Base-by-base conservation (phyloP, 1,140 invertebrate species). In the Paraescarpia echinospica region DNA sequence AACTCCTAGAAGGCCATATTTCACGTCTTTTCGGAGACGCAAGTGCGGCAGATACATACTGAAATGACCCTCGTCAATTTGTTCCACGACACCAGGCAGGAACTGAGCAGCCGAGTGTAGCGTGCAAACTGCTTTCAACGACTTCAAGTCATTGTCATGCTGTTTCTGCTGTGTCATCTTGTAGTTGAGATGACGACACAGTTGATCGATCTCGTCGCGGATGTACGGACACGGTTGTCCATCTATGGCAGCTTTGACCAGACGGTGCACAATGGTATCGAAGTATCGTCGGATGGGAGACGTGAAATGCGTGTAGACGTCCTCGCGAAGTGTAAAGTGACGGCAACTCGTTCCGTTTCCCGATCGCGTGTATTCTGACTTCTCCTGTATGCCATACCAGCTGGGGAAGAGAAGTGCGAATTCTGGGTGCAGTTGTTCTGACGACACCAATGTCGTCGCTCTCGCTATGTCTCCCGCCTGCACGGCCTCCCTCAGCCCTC, bases 291-390 rank as follows among this genome's bases (percentile, higher is more conserved):
- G 93, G 92, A 96, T 96, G n/a, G 96, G 96, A 12, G 95, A 96
- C 9, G 96, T 96, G 93, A 96, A 96, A 93, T 96, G 96, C 1
- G 95, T 95, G 93, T 96, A 96, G 18, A 33, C 35, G 0, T 33
- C 88, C 6, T 93, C 91, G 27, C 93, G 89, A 33, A 95, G 91
- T 48, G 93, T 92, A 91, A 94, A 95, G 93, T 95, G 94, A 34
- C 33, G 12, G 0, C 77, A 88, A 41, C 93, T 90, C 8, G 92
- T 91, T 31, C 48, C 34, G 18, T 94, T 91, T 27, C 90, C 93
- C 34, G 92, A 91, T 89, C 91, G 91, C 33, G 88, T 89, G 35
- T 93, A 92, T 18, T 88, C 88, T 14, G 90, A 91, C 34, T 33
- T 89, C 77, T 94, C 90, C 91, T 91, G 93, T 41, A 93, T 89